Evolutionary conservation across 1,140 invertebrate genomes (phyloP).

Genomic region (Drosophila mauritiana): DNA sequence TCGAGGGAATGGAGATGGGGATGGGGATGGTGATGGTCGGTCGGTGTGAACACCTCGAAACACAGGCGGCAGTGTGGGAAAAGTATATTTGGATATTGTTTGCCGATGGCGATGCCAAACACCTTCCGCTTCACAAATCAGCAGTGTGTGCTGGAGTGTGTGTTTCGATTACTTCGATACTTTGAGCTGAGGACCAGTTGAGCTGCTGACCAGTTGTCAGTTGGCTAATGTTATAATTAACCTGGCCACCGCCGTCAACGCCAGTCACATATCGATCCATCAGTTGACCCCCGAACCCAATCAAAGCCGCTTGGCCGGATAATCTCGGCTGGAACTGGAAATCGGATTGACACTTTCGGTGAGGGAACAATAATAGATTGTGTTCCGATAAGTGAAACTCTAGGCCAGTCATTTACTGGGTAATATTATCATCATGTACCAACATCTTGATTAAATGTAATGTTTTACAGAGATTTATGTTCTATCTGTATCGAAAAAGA

Average conservation of each 20-base stretch:
- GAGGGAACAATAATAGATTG: constrained; percentile 16
- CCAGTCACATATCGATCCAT: constrained; percentile 42
- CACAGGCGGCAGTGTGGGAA: constrained; percentile 36
- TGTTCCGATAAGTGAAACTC: constrained; percentile 4
- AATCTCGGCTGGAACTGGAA: constrained; percentile 13
- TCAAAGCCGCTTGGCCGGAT: constrained; percentile 29
- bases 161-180: constrained; percentile 35
- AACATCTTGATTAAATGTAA: too few species aligned
- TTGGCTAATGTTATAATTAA: constrained; percentile 80
- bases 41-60: constrained; percentile 39
- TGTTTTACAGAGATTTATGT: too few species aligned
- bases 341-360: constrained; percentile 35
- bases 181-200: constrained; percentile 26
- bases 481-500: too few species aligned
- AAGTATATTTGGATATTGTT: constrained; percentile 67
- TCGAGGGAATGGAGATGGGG: background rate
- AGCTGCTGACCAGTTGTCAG: constrained; percentile 61
- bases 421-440: too few species aligned
- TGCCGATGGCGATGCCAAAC: constrained; percentile 54
- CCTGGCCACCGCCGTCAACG: constrained; percentile 37
- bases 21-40: background rate
- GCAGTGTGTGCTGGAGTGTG: constrained; percentile 44
- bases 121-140: constrained; percentile 82
- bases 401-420: too few species aligned
- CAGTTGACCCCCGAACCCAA: constrained; percentile 33